Percentiles rank a stretch among this genome's conserved stretches.
phyloP scores from a whole-genome alignment of 2,113 vertebrate species.

The Oryzias curvinotus region DNA sequence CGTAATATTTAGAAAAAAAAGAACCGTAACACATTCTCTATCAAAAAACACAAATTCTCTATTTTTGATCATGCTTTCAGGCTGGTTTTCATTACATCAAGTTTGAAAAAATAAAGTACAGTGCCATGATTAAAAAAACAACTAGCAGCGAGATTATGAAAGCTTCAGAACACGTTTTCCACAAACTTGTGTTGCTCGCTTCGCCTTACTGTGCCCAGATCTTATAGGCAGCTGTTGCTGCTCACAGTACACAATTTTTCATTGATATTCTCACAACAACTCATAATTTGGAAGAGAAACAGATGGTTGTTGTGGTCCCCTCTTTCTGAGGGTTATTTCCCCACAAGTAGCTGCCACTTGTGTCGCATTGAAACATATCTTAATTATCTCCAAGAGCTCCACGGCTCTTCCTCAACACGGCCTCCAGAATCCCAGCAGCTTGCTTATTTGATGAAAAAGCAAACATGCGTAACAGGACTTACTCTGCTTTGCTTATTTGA shows the following conservation, averaged over 20 bases:
- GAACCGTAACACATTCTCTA: no score
- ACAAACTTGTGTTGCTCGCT: constrained; percentile 3
- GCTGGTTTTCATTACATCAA: no score
- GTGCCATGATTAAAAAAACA: no score
- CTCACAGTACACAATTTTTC: constrained; percentile 17
- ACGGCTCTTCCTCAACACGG: constrained; percentile 40
- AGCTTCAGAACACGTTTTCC: no score
- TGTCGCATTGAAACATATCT: constrained; percentile 59
- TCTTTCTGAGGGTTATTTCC: constrained; percentile 45
- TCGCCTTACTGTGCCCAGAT: neutral
- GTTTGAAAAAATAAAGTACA: no score
- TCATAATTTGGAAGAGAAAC: constrained; percentile 40
- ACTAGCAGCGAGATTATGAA: no score
- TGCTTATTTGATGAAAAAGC: constrained; percentile 29
- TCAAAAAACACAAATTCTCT: no score
- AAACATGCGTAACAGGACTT: constrained; percentile 12
- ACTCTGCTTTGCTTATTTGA: neutral
- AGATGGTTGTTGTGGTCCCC: constrained; percentile 48
- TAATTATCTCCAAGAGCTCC: constrained; percentile 53
- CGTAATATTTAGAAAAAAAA: no score
- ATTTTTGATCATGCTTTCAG: no score
- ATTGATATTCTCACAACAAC: constrained; percentile 25
- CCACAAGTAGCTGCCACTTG: constrained; percentile 46
- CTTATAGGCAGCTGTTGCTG: constrained; percentile 26
- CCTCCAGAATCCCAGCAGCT: constrained; percentile 27